Evolutionary conservation across 2,113 vertebrate species (phyloP), one percentile per base, ranked within the genome.

Genomic region (Rissa tridactyla): DNA sequence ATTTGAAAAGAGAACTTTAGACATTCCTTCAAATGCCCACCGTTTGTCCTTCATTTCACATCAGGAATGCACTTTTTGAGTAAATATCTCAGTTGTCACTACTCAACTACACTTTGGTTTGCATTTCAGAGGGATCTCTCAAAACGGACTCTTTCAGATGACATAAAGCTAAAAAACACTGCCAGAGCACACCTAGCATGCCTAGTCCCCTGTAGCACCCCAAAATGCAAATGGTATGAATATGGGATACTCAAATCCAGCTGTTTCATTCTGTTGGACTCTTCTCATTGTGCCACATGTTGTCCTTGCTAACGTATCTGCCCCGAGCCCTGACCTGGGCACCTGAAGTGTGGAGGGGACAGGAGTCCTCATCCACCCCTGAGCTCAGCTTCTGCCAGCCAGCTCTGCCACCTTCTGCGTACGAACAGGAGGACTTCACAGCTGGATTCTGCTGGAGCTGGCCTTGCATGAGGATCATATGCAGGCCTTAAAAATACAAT

Each of bases 271-370:
- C 55, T 62, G 49, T 26, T 66, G 60, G 40, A 65, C 40, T 75
- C 29, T 69, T 36, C 15, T 30, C 7, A 0, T 17, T 66, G 23
- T 51, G 23, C 29, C 49, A 55, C 10, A 7, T 1, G 0, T 36
- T 32, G n/a, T 54, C 15, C 23, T 82, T 5, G 8, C 36, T 57
- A 29, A 36, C 7, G 15, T 55, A 51, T 10, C 60, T 61, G 40
- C 36, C 75, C 34, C 27, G 42, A 85, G 46, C 21, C 47, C 66
- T 49, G 30, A 34, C 13, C 17, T 15, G 14, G 19, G 30, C 36
- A 44, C 21, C 46, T 54, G 34, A 55, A 82, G 7, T 10, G 7
- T 9, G 30, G 13, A 57, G n/a, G 12, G 47, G 4, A 40, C 1
- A 0, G 4, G 25, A 32, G 16, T n/a, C 68, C 20, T 51, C 57